Conservation (phyloP, 2,888 invertebrate genomes). For the Pristionchus entomophagus region DNA sequence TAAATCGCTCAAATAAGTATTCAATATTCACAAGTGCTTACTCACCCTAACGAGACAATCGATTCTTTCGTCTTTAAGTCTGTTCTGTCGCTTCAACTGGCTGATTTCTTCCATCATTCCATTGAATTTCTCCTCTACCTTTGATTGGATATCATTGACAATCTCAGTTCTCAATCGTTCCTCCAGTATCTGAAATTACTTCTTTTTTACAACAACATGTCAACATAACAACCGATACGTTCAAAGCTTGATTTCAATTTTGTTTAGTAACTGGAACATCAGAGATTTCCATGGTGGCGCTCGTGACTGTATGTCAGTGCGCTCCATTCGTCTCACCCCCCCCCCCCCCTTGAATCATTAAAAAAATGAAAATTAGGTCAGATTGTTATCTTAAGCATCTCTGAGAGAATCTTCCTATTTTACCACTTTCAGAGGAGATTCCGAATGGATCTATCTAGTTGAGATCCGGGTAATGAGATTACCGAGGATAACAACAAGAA, state of each 20-base stretch:
- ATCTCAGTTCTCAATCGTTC: not conserved
- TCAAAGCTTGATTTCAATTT: too few species aligned
- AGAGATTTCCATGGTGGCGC: too few species aligned
- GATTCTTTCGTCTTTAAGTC: not conserved
- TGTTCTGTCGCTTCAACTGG: not conserved
- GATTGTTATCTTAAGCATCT: too few species aligned
- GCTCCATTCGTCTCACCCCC: not conserved
- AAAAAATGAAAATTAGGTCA: not conserved
- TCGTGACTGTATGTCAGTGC: not conserved
- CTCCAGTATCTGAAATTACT: not conserved
- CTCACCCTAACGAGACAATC: constrained; percentile 6
- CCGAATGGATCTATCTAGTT: too few species aligned
- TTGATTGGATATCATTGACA: not conserved
- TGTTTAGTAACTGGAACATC: too few species aligned
- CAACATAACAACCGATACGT: not conserved
- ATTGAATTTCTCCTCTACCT: not conserved
- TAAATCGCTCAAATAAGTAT: not conserved
- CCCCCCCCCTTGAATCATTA: not conserved
- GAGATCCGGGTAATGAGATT: too few species aligned
- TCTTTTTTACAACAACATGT: not conserved
- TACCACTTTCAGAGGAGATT: too few species aligned
- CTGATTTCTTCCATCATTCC: not conserved
- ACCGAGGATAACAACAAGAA: too few species aligned
- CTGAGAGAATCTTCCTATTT: too few species aligned
- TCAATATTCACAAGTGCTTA: not conserved